Conservation (phyloP, 2,888 invertebrate genomes). For the Pyralis farinalis region DNA sequence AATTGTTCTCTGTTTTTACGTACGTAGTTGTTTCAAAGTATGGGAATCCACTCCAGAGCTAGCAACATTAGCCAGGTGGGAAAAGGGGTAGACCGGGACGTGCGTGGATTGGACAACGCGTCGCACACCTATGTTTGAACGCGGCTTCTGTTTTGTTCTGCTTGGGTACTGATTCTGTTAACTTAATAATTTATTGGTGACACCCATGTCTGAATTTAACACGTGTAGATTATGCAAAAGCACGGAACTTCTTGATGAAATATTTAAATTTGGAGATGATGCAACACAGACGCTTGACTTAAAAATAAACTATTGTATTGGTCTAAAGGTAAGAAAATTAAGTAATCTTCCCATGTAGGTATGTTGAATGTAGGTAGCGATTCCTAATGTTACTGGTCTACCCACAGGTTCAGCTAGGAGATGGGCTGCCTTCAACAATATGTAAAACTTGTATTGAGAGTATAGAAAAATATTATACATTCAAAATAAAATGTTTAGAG, state of each 20-base stretch:
- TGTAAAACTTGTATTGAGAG: conserved; percentile 30
- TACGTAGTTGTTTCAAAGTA: too few relatives aligned
- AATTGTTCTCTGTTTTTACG: too few relatives aligned
- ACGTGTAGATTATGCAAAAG: conserved; percentile 28
- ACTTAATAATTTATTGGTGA: too few relatives aligned
- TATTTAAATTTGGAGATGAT: conserved; percentile 17
- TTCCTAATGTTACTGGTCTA: background rate
- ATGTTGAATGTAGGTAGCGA: too few relatives aligned
- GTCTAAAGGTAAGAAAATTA: conserved; percentile 23
- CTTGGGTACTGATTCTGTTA: too few relatives aligned
- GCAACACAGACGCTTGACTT: conserved; percentile 9
- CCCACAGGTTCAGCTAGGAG: conserved; percentile 12
- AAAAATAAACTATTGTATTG: conserved; percentile 21
- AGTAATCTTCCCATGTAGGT: too few relatives aligned
- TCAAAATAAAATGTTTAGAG: conserved; percentile 32
- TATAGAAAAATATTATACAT: conserved; percentile 33
- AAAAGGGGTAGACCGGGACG: too few relatives aligned
- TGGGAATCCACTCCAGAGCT: too few relatives aligned
- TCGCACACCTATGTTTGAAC: too few relatives aligned
- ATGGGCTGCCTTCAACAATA: conserved; percentile 27
- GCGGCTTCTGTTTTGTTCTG: too few relatives aligned
- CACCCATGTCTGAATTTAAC: background rate
- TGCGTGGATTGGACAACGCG: too few relatives aligned
- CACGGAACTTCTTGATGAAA: conserved; percentile 14
- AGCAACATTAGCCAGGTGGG: too few relatives aligned